These are phyloP conservation scores for Tribolium castaneum DNA, from an alignment of 1,140 invertebrate genomes.

Conservation along the genomic window DNA sequence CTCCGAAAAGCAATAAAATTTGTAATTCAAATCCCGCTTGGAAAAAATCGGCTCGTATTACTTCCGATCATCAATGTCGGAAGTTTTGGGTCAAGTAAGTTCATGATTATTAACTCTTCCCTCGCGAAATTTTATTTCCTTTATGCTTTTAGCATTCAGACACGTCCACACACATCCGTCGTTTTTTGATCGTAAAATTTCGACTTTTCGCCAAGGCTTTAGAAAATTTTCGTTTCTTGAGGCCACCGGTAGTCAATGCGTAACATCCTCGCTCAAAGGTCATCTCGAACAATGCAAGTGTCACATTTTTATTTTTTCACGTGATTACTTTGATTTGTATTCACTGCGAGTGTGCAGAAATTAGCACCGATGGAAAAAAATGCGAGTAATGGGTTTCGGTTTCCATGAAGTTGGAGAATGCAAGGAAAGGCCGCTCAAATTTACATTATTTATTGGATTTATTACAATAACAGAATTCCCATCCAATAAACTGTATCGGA, in stretches of 20 bases:
- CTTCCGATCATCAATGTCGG: not conserved
- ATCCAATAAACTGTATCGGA: slow-evolving; percentile 15
- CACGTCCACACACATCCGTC: not conserved
- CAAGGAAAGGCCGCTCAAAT: slow-evolving; percentile 31
- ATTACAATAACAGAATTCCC: slow-evolving; percentile 23
- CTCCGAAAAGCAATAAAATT: not conserved
- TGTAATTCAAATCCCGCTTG: not conserved
- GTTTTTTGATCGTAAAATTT: not conserved
- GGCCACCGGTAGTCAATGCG: not conserved
- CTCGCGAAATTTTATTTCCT: not conserved
- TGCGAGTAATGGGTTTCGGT: slow-evolving; percentile 11
- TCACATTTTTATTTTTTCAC: not conserved
- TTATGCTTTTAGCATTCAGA: not conserved
- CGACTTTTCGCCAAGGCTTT: not conserved
- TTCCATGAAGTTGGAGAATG: slow-evolving; percentile 28
- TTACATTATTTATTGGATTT: slow-evolving; percentile 36
- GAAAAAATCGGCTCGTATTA: not conserved
- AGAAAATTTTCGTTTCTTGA: not conserved
- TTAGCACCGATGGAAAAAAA: slow-evolving; percentile 6
- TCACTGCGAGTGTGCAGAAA: not conserved
- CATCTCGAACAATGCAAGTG: not conserved
- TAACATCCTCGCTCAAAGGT: not conserved
- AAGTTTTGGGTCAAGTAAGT: not conserved
- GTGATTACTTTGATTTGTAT: not conserved
- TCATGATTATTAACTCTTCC: not conserved